A percentile compares a stretch with the other conserved stretches of the same genome.
Conservation (phyloP, 2,113 vertebrate species). For the Strix uralensis region DNA sequence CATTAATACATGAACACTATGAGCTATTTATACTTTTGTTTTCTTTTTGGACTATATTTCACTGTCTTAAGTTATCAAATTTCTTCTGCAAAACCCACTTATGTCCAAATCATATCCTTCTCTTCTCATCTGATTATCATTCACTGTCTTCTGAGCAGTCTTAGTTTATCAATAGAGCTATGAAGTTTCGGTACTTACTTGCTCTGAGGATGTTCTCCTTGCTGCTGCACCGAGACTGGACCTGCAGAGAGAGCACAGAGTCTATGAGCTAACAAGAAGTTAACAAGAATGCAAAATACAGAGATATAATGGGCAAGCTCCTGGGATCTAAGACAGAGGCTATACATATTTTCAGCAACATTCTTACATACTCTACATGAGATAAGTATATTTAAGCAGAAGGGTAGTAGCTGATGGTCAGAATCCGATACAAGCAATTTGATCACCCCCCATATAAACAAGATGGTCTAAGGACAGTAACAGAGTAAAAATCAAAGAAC, state of each 20-base stretch:
- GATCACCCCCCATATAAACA: not conserved
- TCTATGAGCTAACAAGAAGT: constrained; percentile 67
- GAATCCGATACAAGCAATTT: constrained; percentile 25
- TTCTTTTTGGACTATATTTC: not conserved
- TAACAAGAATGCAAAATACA: constrained; percentile 50
- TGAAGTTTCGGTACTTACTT: constrained; percentile 83
- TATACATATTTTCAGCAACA: constrained; percentile 43
- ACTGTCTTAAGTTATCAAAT: not conserved
- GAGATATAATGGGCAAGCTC: constrained; percentile 79
- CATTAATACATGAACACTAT: not conserved
- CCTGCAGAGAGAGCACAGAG: constrained; percentile 81
- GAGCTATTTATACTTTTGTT: not conserved
- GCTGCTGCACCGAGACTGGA: constrained; percentile 99
- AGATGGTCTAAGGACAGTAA: not conserved
- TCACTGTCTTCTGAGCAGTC: not conserved
- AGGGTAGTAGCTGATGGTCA: not conserved
- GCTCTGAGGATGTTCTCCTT: constrained; percentile 99
- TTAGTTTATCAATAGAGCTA: not conserved
- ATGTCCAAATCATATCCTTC: not conserved
- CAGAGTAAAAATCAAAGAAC: not conserved
- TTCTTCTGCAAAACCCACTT: not conserved
- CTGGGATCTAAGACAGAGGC: constrained; percentile 78
- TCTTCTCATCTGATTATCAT: not conserved
- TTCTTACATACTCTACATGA: not conserved
- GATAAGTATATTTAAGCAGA: constrained; percentile 20